A percentile compares a stretch with the other conserved stretches of the same genome.
phyloP scores from a whole-genome alignment of 1,140 invertebrate species.

The Halyomorpha halys region DNA sequence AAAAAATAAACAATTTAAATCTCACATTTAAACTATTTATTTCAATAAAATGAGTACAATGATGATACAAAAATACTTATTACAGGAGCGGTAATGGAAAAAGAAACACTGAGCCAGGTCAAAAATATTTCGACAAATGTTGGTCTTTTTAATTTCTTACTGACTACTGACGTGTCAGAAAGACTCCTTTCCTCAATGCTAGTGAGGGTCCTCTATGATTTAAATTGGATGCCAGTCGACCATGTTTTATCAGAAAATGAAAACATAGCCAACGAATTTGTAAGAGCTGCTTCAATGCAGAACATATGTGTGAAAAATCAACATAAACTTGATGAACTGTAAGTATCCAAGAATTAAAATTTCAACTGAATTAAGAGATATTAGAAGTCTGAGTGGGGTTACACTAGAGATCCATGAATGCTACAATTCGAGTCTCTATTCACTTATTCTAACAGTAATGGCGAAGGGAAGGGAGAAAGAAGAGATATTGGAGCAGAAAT shows the following conservation, averaged over 20 bases:
- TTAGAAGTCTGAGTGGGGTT: background rate
- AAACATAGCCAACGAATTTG: background rate
- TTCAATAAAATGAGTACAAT: too few relatives aligned
- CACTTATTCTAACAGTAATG: too few relatives aligned
- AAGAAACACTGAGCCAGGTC: background rate
- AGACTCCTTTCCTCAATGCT: background rate
- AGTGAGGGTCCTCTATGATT: background rate
- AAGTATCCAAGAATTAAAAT: background rate
- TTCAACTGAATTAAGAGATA: background rate
- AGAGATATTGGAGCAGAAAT: too few relatives aligned
- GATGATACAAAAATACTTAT: background rate
- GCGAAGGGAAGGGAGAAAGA: too few relatives aligned
- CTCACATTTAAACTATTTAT: too few relatives aligned
- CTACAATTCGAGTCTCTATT: too few relatives aligned
- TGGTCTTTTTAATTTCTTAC: background rate
- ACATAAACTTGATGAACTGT: background rate
- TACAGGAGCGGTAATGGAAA: slow-evolving; percentile 3
- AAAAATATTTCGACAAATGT: background rate
- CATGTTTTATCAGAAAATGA: slow-evolving; percentile 11
- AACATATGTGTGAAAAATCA: slow-evolving; percentile 14
- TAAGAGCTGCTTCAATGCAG: slow-evolving; percentile 10
- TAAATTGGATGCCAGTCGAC: slow-evolving; percentile 17
- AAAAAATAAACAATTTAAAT: too few relatives aligned
- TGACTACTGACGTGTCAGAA: background rate
- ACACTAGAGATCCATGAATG: background rate